phyloP scores from a whole-genome alignment of 2,797 vertebrate species.

The Perodicticus potto region DNA sequence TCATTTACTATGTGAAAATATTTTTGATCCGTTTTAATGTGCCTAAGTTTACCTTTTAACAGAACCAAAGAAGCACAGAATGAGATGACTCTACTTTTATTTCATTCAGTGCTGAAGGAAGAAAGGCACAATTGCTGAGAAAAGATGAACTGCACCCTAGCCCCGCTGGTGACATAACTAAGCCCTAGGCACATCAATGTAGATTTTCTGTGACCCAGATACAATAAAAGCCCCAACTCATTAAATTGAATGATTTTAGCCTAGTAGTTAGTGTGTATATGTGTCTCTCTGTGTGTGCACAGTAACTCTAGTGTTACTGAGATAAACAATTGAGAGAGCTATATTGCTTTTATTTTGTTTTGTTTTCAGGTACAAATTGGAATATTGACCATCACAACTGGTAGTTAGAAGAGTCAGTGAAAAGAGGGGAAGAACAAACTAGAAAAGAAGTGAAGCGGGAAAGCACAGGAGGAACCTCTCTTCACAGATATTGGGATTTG shows the following conservation, averaged over 20 bases:
- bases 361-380: not conserved
- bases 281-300: not conserved
- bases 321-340: not conserved
- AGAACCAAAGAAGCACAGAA: not conserved
- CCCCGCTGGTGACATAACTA: not conserved
- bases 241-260: not conserved
- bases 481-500: not conserved
- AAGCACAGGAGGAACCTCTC: not conserved
- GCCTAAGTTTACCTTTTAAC: not conserved
- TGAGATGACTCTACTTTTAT: not conserved
- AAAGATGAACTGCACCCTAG: not conserved
- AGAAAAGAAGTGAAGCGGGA: not conserved
- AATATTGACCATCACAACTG: not conserved
- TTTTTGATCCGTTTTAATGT: not conserved
- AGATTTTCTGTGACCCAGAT: not conserved
- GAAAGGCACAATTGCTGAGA: slow-evolving; percentile 24
- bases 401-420: not conserved
- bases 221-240: too few species aligned
- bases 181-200: not conserved
- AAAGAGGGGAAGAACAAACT: not conserved
- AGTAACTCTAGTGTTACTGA: not conserved
- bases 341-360: too few species aligned
- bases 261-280: not conserved
- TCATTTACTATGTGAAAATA: too few species aligned
- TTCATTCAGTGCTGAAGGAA: not conserved